These are phyloP conservation scores for Manis pentadactyla DNA, from an alignment of 2,797 vertebrate species.

Conservation along the genomic window DNA sequence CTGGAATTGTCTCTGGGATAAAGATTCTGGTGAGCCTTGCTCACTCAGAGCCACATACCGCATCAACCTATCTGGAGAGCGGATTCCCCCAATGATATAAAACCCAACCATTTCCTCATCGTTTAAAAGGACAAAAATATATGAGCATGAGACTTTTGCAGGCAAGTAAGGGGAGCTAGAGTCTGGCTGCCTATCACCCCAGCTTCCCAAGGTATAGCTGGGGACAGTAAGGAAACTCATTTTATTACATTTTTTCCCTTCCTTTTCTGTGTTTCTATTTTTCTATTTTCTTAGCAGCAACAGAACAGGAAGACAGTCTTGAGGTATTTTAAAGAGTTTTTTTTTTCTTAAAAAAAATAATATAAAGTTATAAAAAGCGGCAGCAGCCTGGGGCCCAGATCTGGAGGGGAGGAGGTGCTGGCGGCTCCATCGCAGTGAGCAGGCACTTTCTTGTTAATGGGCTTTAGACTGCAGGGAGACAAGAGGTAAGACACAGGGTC, in stretches of 20 bases:
- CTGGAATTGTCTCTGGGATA: neutral
- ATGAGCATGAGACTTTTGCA: neutral
- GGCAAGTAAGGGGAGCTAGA: constrained; percentile 34
- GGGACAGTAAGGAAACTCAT: constrained; percentile 67
- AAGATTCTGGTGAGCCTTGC: neutral
- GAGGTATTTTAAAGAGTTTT: constrained; percentile 94
- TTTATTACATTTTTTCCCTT: constrained; percentile 61
- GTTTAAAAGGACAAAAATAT: neutral
- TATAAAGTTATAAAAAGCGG: constrained; percentile 87
- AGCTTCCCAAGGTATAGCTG: neutral
- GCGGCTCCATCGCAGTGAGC: constrained; percentile 83
- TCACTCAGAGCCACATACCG: neutral
- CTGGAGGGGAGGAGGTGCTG: constrained; percentile 81
- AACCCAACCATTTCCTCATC: neutral
- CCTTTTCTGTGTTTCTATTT: constrained; percentile 78
- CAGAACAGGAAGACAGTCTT: constrained; percentile 94
- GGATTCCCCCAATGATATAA: neutral
- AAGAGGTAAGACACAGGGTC: constrained; percentile 78
- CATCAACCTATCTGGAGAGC: neutral
- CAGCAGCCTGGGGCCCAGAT: constrained; percentile 79
- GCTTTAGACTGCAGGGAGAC: constrained; percentile 94
- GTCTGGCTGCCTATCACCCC: neutral
- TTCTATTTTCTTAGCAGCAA: constrained; percentile 92
- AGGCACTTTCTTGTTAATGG: constrained; percentile 94
- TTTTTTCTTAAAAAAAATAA: constrained; percentile 86